Evolutionary conservation across 2,113 vertebrate species (phyloP).

Genomic region (Paralichthys olivaceus): DNA sequence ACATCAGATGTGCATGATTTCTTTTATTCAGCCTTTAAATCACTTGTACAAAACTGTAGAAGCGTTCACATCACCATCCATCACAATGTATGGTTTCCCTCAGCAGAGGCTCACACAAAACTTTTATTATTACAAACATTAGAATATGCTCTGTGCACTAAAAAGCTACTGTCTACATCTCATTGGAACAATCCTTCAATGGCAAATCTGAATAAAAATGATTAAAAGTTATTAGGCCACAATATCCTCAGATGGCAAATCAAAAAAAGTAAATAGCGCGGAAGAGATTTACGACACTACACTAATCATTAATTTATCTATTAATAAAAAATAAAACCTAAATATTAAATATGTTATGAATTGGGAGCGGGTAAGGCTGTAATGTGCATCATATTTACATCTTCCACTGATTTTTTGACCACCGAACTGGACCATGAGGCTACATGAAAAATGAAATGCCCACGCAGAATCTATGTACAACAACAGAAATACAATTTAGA

Average conservation of each 20-base stretch:
- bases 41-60: slow-evolving; percentile 26
- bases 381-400: slow-evolving; percentile 55
- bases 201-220: slow-evolving; percentile 1
- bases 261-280: slow-evolving; percentile 29
- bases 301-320: slow-evolving; percentile 48
- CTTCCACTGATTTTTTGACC: slow-evolving; percentile 16
- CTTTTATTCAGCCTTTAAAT: slow-evolving; percentile 67
- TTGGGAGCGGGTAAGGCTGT: slow-evolving; percentile 26
- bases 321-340: slow-evolving; percentile 15
- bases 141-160: slow-evolving; percentile 57
- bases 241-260: slow-evolving; percentile 36
- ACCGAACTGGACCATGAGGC: slow-evolving; percentile 2
- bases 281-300: slow-evolving; percentile 34
- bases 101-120: slow-evolving; percentile 35
- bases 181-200: neutral
- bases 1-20: slow-evolving; percentile 3
- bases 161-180: slow-evolving; percentile 44
- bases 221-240: slow-evolving; percentile 25
- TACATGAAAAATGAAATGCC: slow-evolving; percentile 49
- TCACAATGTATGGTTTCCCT: slow-evolving; percentile 8
- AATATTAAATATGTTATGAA: slow-evolving; percentile 41
- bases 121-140: slow-evolving; percentile 55
- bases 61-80: slow-evolving; percentile 20
- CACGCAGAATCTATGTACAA: slow-evolving; percentile 45
- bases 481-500: slow-evolving; percentile 23